A percentile compares a stretch with the other conserved stretches of the same genome.
These are phyloP conservation scores for Drosophila littoralis DNA, from an alignment of 1,140 invertebrate genomes.

Conservation along the genomic window DNA sequence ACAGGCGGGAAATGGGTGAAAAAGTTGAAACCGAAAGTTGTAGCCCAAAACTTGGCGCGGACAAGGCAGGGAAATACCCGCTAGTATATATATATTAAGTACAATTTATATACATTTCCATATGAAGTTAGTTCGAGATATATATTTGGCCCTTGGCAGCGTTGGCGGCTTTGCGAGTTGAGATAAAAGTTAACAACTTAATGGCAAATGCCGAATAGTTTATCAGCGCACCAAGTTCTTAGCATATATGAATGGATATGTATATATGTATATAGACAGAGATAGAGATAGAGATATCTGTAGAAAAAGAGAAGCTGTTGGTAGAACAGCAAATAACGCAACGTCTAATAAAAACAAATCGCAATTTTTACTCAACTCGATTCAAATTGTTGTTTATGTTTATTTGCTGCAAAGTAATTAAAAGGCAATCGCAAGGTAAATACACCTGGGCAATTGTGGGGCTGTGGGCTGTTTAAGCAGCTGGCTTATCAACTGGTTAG, in stretches of 20 bases:
- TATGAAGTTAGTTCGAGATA: no score
- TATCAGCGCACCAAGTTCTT: background rate
- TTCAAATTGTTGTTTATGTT: conserved; percentile 70
- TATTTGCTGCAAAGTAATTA: conserved; percentile 75
- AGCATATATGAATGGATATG: background rate
- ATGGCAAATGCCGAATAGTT: conserved; percentile 1
- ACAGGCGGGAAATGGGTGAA: no score
- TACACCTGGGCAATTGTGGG: no score
- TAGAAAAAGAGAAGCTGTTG: background rate
- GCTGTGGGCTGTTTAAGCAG: no score
- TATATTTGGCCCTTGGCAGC: background rate
- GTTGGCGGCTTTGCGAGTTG: background rate
- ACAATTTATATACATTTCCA: no score
- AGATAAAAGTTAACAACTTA: conserved; percentile 4
- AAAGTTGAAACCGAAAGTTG: no score
- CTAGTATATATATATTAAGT: no score
- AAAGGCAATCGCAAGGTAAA: conserved; percentile 58
- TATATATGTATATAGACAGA: background rate
- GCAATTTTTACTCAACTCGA: conserved; percentile 32
- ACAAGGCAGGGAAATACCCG: no score
- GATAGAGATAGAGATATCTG: background rate
- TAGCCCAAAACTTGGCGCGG: no score
- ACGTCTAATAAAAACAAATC: conserved; percentile 25
- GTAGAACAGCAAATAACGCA: background rate
- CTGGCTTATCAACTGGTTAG: no score